Percentiles rank a stretch among this genome's conserved stretches.
These are phyloP conservation scores for Poeciliopsis turneri DNA, from an alignment of 2,797 vertebrate genomes.

Conservation along the genomic window DNA sequence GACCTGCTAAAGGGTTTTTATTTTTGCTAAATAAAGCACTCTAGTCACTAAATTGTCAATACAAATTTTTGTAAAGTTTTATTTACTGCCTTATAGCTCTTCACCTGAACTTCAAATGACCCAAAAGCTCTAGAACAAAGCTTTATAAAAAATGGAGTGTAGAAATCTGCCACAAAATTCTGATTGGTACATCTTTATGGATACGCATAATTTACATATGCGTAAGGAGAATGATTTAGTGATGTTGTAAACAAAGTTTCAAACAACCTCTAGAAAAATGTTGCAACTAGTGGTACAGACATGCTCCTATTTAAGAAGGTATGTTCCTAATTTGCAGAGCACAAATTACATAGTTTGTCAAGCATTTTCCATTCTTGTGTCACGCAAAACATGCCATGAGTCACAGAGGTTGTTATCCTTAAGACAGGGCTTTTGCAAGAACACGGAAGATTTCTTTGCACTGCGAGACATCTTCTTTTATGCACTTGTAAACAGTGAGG, in stretches of 20 bases:
- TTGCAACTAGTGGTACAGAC: constrained; percentile 37
- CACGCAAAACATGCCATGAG: constrained; percentile 29
- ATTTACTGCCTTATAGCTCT: not conserved
- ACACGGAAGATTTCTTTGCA: constrained; percentile 10
- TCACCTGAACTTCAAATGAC: not conserved
- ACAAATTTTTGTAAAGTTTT: not conserved
- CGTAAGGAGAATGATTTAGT: constrained; percentile 29
- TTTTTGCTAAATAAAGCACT: not conserved
- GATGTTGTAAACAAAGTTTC: constrained; percentile 26
- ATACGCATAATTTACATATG: constrained; percentile 14
- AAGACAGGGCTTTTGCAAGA: constrained; percentile 19
- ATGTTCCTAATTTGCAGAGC: constrained; percentile 47
- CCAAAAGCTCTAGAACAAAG: not conserved
- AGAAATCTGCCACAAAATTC: not conserved
- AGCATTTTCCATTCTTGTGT: constrained; percentile 39
- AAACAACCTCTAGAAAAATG: constrained; percentile 24
- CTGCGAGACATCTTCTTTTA: not conserved
- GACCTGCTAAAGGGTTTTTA: not conserved
- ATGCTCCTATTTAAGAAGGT: constrained; percentile 53
- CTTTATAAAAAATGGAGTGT: not conserved
- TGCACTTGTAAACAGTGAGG: constrained; percentile 23
- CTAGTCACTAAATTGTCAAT: not conserved
- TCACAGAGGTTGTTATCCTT: constrained; percentile 25
- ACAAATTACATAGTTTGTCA: constrained; percentile 42
- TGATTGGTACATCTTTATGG: not conserved